Evolutionary conservation across 2,113 vertebrate species (phyloP), one percentile per base, ranked within the genome.

Genomic region (Paramormyrops kingsleyae): DNA sequence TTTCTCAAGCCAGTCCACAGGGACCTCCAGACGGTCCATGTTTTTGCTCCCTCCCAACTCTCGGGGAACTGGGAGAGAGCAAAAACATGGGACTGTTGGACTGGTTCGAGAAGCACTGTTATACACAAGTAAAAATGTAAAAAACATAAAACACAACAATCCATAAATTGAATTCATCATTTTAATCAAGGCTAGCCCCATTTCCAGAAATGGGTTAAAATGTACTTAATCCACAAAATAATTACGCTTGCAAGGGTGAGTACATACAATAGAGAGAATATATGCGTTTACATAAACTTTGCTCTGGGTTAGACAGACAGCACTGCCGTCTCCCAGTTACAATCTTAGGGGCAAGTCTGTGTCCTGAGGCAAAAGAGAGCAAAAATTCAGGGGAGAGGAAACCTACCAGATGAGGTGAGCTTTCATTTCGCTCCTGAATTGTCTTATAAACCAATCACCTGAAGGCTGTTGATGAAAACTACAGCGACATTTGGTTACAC

Each of bases 171-270:
- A 84, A 93, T 91, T 93, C 92, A 95, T 92, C 93, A 89, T 92
- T 94, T 94, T 92, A 92, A 95, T 94, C 89, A 94, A 92, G 91
- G 89, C 91, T 88, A 92, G 91, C 66, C 92, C 93, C 92, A 94
- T 94, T 95, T 95, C 95, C 94, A 94, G 93, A 95, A 95, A 94
- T 90, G 91, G 94, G 92, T 91, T 91, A 84, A 90, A 94, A 93
- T 92, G 90, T 62, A 91, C 89, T 92, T 74, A 91, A 91, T 90
- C 88, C 92, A 94, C 92, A 92, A 90, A 93, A 93, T 91, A 91
- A 93, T 66, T 47, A 44, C 46, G 19, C 70, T 83, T 74, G 53
- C 90, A 91, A 47, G 62, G 59, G 91, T 89, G 88, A 89, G 70
- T 90, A 91, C 89, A 93, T 92, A 92, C 91, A 92, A 89, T 89